Evolutionary conservation across 53 echinoderm and acorn worm species (phyloP), one percentile per base, ranked within the genome.

Genomic region (Luidia sarsii): DNA sequence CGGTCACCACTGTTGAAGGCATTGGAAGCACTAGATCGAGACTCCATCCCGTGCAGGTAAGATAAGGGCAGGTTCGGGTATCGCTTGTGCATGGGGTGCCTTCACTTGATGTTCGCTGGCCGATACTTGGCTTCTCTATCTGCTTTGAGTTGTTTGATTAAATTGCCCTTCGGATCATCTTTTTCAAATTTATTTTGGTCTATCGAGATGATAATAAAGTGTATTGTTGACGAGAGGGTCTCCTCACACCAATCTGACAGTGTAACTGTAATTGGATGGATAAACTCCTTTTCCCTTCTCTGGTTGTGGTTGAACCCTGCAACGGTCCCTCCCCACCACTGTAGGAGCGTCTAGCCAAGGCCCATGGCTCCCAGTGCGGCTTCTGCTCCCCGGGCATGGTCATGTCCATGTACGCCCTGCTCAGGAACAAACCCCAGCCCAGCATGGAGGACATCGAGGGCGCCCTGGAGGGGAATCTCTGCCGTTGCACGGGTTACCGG

Each of bases 301-400:
- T 16, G 20, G 16, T 37, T 65, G 65, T 65, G 7, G 7, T 45
- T 14, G 7, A 45, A 9, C 7, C 20, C 14, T 45, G 7, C 14
- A 45, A 9, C 8, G 46, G 46, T 45, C 7, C 14, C 14, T 45
- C 7, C 14, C 8, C 32, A 33, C 11, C 56, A 11, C n/a, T 49
- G 25, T 46, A 93, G 94, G 84, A 83, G 46, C 70, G 95, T 29
- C 71, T 95, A 11, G 89, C 95, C 38, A 94, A n/a, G n/a, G n/a
- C n/a, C n/a, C n/a, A n/a, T n/a, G n/a, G n/a, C n/a, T n/a, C n/a
- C n/a, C n/a, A n/a, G 49, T 91, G 95, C 81, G 95, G 95, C 1
- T 94, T 94, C 83, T 94, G 95, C 60, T 89, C 91, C 25, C 94
- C 94, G 3, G 95, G 95, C 1, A 86, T 94, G 45, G 91, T 94